Evolutionary conservation across 2,888 invertebrate species (phyloP), one percentile per base, ranked within the genome.

Genomic region (Formica aserva): DNA sequence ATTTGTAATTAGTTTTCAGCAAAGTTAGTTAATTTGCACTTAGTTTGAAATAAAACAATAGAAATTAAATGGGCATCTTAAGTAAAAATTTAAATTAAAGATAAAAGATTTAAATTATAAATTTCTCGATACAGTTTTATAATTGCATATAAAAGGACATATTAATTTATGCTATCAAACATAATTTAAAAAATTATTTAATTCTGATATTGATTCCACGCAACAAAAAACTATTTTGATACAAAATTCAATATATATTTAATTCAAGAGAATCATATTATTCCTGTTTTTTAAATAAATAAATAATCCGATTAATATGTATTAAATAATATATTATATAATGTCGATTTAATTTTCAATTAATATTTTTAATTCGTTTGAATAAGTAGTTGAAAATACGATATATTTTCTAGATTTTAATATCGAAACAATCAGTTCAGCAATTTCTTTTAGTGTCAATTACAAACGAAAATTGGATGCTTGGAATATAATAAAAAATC

Each of bases 241-340:
- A 18, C 66, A 11, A 35, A 77, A 66, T 35, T 45, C 26, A 3
- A 77, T 55, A 55, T 26, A 26, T n/a, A 55, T 38, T 52, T 15
- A 15, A 35, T 32, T 75, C 52, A 66, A 76, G 52, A 26, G 52
- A 38, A 29, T 8, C 26, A 13, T 55, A 13, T 38, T 77, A 52
- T 67, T 38, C 9, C 29, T 13, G 18, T 18, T 22, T 18, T 66
- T 66, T 35, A 35, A 9, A 62, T 63, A 45, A 38, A 18, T 38
- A 66, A 45, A 55, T 66, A n/a, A 32, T 26, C 71, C n/a, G 13
- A 13, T 67, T 26, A 66, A 66, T 35, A 76, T 38, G 29, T 9
- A 52, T 13, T 67, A 38, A 48, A 52, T 52, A 77, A 67, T 38
- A 76, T 11, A 15, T 74, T 62, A 41, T 3, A n/a, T 67, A 52